Evolutionary conservation across 2,113 vertebrate species (phyloP).

Genomic region (Erythrocercus mccallii): DNA sequence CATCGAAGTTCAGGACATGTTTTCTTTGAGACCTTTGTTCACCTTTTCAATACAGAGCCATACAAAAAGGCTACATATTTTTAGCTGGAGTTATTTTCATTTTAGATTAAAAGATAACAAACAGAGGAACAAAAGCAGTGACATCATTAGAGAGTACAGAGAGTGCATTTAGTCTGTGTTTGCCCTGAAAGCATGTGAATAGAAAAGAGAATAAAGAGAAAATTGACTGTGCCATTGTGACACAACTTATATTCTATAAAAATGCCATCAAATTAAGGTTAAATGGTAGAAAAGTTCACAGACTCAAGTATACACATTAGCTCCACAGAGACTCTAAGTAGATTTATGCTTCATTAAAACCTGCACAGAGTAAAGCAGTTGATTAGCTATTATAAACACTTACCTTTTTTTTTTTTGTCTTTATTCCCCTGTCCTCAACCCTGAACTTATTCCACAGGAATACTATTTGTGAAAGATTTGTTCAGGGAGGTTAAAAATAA

Average conservation of each 20-base stretch:
- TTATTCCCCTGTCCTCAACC: neutral
- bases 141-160: neutral
- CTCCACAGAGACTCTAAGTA: neutral
- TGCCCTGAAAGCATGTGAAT: neutral
- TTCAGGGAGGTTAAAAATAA: neutral
- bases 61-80: neutral
- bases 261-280: neutral
- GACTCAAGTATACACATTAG: neutral
- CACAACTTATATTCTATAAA: neutral
- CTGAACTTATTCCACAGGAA: neutral
- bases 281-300: neutral
- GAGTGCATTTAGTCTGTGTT: neutral
- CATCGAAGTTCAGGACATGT: neutral
- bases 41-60: neutral
- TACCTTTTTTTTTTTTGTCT: neutral
- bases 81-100: neutral
- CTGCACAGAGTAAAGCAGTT: neutral
- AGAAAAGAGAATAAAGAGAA: neutral
- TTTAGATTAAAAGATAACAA: conserved; percentile 15
- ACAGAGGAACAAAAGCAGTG: conserved; percentile 13
- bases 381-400: neutral
- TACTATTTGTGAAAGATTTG: neutral
- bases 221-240: neutral
- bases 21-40: conserved; percentile 10
- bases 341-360: neutral